Evolutionary conservation across 1,140 invertebrate species (phyloP).

Genomic region (Octopus sinensis): DNA sequence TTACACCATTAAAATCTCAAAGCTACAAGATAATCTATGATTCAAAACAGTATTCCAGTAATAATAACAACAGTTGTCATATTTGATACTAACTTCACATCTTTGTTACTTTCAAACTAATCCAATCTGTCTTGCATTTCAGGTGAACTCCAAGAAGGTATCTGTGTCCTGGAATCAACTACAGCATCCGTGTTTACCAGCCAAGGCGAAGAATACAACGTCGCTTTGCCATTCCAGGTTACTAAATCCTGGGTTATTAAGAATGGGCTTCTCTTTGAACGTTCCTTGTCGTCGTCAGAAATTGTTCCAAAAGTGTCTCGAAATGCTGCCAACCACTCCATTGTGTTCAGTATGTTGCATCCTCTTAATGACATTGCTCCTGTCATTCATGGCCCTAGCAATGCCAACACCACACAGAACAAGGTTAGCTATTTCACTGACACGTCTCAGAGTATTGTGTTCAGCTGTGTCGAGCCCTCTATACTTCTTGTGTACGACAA

Average conservation of each 20-base stretch:
- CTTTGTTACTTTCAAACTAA: too few species aligned
- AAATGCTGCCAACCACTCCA: slow-evolving; percentile 61
- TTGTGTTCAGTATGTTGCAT: slow-evolving; percentile 79
- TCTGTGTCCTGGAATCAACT: slow-evolving; percentile 75
- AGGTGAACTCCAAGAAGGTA: slow-evolving; percentile 58
- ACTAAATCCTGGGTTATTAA: slow-evolving; percentile 47
- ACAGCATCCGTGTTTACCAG: slow-evolving; percentile 76
- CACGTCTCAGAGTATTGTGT: slow-evolving; percentile 65
- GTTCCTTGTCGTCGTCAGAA: slow-evolving; percentile 43
- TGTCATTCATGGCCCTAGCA: slow-evolving; percentile 61
- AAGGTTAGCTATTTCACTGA: slow-evolving; percentile 64
- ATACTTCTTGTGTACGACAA: slow-evolving; percentile 74
- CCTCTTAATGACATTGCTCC: slow-evolving; percentile 86
- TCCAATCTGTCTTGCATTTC: not conserved
- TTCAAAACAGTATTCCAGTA: not conserved
- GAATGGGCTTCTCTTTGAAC: slow-evolving; percentile 54
- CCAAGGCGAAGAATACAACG: slow-evolving; percentile 77
- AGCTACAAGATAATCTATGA: too few species aligned
- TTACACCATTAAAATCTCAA: too few species aligned
- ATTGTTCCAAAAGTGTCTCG: slow-evolving; percentile 39
- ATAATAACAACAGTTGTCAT: not conserved
- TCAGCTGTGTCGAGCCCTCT: slow-evolving; percentile 66
- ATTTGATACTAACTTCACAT: not conserved
- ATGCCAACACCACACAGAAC: slow-evolving; percentile 5
- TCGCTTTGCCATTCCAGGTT: slow-evolving; percentile 77